Conservation (phyloP, 2,888 invertebrate species). For the Drosophila histrio region DNA sequence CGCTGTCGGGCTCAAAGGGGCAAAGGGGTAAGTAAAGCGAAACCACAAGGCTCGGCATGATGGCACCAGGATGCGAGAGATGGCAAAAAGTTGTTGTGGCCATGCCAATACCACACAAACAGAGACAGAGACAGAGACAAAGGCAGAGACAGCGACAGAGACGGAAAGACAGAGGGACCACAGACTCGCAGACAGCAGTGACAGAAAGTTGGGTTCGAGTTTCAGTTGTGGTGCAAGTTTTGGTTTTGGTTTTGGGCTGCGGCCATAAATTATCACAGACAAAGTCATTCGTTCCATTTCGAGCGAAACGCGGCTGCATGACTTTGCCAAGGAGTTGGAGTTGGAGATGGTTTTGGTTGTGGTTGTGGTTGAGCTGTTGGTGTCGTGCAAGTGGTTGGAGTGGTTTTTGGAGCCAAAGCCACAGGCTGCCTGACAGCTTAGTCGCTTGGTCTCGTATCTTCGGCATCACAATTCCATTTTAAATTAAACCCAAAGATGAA, state of each 20-base stretch:
- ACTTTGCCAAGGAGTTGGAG: conserved; percentile 17
- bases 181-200: conserved; percentile 47
- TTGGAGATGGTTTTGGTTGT: neutral
- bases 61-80: conserved; percentile 33
- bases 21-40: conserved; percentile 64
- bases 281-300: conserved; percentile 81
- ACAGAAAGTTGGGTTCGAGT: conserved; percentile 68
- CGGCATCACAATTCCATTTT: conserved; percentile 77
- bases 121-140: conserved; percentile 13
- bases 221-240: conserved; percentile 54
- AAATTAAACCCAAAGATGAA: conserved; percentile 66
- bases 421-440: conserved; percentile 41
- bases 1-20: conserved; percentile 44
- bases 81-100: conserved; percentile 59
- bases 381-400: conserved; percentile 11
- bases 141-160: neutral
- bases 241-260: conserved; percentile 42
- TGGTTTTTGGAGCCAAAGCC: conserved; percentile 11
- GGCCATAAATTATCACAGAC: conserved; percentile 80
- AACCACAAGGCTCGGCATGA: conserved; percentile 59
- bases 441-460: conserved; percentile 66
- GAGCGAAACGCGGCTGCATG: conserved; percentile 58
- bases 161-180: conserved; percentile 9
- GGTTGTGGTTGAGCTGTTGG: neutral
- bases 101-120: neutral